These are phyloP conservation scores for Chrysogorgia sp. DNA, from an alignment of 92 coral and sea anemone genomes.

Conservation along the genomic window DNA sequence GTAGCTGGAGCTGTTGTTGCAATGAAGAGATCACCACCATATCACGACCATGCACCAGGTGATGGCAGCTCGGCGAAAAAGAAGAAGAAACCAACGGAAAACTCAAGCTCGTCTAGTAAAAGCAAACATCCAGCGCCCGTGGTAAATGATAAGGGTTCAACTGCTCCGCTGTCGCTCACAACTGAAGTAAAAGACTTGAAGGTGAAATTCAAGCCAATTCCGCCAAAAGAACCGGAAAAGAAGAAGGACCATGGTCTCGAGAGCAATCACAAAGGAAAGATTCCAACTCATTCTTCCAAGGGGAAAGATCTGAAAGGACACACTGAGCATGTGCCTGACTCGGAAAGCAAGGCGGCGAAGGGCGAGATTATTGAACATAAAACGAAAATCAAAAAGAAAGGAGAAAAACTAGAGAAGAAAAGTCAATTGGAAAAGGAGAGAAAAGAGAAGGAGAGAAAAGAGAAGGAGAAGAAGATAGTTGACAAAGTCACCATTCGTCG, in stretches of 20 bases:
- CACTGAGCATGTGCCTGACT: constrained; percentile 1
- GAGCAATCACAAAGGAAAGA: constrained; percentile 19
- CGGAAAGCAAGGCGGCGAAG: constrained; percentile 2
- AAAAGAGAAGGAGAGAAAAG: constrained; percentile 11
- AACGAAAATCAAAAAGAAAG: constrained; percentile 14
- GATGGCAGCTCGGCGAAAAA: constrained; percentile 49
- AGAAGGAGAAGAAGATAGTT: constrained; percentile 54
- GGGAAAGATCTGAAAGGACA: constrained; percentile 29
- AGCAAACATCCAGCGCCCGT: constrained; percentile 20
- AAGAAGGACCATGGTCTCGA: background rate
- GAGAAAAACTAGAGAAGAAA: constrained; percentile 18
- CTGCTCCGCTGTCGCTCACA: constrained; percentile 24
- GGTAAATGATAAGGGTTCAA: constrained; percentile 24
- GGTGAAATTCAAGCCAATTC: constrained; percentile 79
- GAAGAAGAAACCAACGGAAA: constrained; percentile 52
- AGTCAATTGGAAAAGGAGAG: background rate
- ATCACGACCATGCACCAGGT: constrained; percentile 55
- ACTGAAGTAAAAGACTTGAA: constrained; percentile 79
- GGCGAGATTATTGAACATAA: constrained; percentile 5
- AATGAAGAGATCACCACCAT: constrained; percentile 52
- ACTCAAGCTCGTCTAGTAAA: constrained; percentile 13
- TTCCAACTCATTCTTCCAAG: constrained; percentile 32
- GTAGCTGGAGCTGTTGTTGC: constrained; percentile 26
- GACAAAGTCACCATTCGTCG: constrained; percentile 89
- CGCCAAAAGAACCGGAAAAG: constrained; percentile 62